These are phyloP conservation scores for Stegastes partitus DNA, from an alignment of 2,113 vertebrate species.

Conservation along the genomic window DNA sequence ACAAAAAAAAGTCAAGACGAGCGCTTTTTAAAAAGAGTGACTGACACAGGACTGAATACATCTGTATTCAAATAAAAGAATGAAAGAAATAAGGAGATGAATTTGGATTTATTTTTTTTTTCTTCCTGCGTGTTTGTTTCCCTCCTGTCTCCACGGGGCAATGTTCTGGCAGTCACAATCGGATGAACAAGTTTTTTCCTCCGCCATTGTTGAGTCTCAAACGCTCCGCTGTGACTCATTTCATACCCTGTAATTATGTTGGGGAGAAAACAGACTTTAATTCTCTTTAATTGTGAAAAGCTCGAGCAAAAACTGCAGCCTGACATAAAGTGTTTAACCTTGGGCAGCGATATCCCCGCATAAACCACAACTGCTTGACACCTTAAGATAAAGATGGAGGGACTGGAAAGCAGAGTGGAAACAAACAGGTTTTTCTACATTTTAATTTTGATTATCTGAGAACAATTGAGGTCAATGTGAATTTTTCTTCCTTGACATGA, in stretches of 20 bases:
- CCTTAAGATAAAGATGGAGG: constrained; percentile 24
- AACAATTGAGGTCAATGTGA: constrained; percentile 26
- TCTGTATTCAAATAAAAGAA: constrained; percentile 58
- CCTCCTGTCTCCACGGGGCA: constrained; percentile 69
- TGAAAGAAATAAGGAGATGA: constrained; percentile 62
- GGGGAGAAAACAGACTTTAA: constrained; percentile 73
- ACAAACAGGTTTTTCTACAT: neutral
- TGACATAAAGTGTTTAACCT: constrained; percentile 66
- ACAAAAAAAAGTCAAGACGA: constrained; percentile 36
- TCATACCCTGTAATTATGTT: constrained; percentile 76
- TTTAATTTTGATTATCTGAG: constrained; percentile 27
- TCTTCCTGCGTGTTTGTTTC: constrained; percentile 61
- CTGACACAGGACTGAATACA: constrained; percentile 58
- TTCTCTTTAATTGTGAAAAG: constrained; percentile 74
- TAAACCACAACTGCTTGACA: constrained; percentile 46
- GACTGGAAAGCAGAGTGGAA: constrained; percentile 1
- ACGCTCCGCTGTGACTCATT: constrained; percentile 73
- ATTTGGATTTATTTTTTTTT: constrained; percentile 65
- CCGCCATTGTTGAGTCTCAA: constrained; percentile 68
- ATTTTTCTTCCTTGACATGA: constrained; percentile 15
- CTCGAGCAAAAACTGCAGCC: constrained; percentile 56
- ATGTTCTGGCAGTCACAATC: constrained; percentile 76
- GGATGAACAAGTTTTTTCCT: constrained; percentile 78
- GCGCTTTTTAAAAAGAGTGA: constrained; percentile 46
- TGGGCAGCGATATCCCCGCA: constrained; percentile 59